Evolutionary conservation across 2,888 invertebrate genomes (phyloP).

Genomic region (Limnephilus rhombicus): DNA sequence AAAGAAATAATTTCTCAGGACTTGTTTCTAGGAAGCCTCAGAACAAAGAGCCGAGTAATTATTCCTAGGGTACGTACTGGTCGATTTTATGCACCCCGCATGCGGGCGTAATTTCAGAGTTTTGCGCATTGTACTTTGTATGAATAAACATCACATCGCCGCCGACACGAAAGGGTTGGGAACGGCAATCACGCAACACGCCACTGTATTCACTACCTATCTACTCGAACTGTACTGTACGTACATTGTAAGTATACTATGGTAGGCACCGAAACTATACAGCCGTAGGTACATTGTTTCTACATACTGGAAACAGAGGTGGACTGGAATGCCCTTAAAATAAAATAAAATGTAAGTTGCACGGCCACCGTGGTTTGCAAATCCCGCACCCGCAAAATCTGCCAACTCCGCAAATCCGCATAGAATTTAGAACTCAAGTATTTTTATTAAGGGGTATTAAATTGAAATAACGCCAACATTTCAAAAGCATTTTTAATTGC

Average conservation of each 20-base stretch:
- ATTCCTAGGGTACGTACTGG: neutral
- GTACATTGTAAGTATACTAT: neutral
- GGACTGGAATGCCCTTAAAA: neutral
- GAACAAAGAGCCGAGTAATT: neutral
- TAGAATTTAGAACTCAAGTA: too few species aligned
- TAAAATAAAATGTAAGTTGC: neutral
- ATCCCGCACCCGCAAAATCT: too few species aligned
- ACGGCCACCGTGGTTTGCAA: too few species aligned
- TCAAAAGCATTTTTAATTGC: too few species aligned
- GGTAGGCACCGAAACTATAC: neutral
- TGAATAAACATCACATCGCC: neutral
- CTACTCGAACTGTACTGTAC: neutral
- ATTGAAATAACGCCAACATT: too few species aligned
- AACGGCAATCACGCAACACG: neutral
- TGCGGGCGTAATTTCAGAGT: conserved; percentile 17
- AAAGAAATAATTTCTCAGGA: neutral
- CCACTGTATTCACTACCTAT: neutral
- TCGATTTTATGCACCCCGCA: neutral
- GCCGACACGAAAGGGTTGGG: conserved; percentile 6
- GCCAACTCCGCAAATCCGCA: too few species aligned
- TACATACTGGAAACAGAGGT: neutral
- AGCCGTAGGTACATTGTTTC: neutral
- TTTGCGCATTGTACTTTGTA: conserved; percentile 11
- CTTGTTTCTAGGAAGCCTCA: neutral
- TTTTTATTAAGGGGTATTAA: too few species aligned